Evolutionary conservation across 2,888 invertebrate genomes (phyloP).

Genomic region (Horisme vitalbata): DNA sequence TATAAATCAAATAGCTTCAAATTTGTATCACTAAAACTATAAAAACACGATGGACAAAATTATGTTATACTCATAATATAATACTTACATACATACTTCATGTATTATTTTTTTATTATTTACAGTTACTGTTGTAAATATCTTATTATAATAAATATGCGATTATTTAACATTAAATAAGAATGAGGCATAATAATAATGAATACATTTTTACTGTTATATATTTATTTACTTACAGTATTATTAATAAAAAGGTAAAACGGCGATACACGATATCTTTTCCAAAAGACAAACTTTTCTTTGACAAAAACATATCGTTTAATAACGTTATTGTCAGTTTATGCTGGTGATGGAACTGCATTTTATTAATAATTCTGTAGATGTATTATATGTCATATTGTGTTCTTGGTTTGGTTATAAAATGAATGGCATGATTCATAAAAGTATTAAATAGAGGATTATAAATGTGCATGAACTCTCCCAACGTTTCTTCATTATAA

Average conservation of each 20-base stretch:
- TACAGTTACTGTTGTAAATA: too few species aligned
- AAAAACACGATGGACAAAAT: neutral
- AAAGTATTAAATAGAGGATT: slow-evolving; percentile 2
- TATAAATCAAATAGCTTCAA: neutral
- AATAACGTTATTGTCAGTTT: too few species aligned
- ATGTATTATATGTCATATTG: too few species aligned
- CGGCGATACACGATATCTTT: too few species aligned
- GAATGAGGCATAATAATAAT: slow-evolving; percentile 29
- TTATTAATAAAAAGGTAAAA: too few species aligned
- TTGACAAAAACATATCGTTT: too few species aligned
- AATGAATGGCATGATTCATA: slow-evolving; percentile 6
- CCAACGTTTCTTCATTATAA: neutral
- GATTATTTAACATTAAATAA: slow-evolving; percentile 1
- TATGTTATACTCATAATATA: neutral
- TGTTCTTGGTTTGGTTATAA: slow-evolving; percentile 10
- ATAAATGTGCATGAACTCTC: slow-evolving; percentile 20
- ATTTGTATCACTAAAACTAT: slow-evolving; percentile 4
- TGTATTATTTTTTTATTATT: too few species aligned
- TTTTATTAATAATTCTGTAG: too few species aligned
- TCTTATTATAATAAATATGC: too few species aligned
- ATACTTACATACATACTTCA: neutral
- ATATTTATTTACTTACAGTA: slow-evolving; percentile 6
- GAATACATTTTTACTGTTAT: slow-evolving; percentile 34
- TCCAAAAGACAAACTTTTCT: too few species aligned
- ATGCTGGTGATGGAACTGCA: too few species aligned